Conservation (phyloP, 2,113 vertebrate genomes). For the Casuarius casuarius region DNA sequence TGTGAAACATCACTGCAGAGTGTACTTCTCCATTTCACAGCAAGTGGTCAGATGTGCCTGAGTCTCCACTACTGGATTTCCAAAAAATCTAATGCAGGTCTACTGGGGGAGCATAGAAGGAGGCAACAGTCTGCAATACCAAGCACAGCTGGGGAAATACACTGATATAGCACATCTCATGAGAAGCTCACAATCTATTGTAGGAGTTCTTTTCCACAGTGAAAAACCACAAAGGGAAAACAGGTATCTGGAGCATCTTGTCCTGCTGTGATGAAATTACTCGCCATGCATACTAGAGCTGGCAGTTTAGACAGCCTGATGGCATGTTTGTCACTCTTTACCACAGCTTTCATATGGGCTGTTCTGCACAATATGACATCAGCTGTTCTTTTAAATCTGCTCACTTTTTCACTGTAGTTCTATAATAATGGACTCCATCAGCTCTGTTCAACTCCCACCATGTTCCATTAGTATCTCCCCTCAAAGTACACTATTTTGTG, state of each 20-base stretch:
- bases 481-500: neutral
- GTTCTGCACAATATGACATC: neutral
- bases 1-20: neutral
- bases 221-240: neutral
- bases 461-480: neutral
- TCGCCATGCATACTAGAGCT: neutral
- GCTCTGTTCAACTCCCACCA: neutral
- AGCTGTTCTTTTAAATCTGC: neutral
- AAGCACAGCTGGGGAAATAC: neutral
- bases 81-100: neutral
- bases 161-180: neutral
- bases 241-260: neutral
- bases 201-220: neutral
- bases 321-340: neutral
- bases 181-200: neutral
- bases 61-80: neutral
- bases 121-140: neutral
- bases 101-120: neutral
- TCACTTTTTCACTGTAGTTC: neutral
- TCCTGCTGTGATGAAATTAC: neutral
- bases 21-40: neutral
- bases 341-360: neutral
- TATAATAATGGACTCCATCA: neutral
- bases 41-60: neutral
- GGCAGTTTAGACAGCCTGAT: neutral